A percentile compares a stretch with the other conserved stretches of the same genome.
These are phyloP conservation scores for Scaptomyza flava DNA, from an alignment of 2,888 invertebrate species.

Conservation along the genomic window DNA sequence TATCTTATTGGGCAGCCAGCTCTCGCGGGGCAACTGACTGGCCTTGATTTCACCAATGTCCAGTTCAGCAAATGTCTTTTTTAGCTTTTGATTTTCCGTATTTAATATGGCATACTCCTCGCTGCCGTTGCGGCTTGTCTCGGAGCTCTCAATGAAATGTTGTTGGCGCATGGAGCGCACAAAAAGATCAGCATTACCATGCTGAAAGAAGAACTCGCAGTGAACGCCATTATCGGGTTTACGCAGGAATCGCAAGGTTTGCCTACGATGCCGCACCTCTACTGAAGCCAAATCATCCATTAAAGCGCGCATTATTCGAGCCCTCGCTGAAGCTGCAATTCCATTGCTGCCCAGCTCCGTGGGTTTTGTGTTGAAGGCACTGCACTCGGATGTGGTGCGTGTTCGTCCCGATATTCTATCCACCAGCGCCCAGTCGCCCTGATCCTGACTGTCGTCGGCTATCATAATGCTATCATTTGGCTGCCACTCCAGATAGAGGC, in stretches of 20 bases:
- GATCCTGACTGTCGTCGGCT: slow-evolving; percentile 90
- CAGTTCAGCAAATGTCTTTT: slow-evolving; percentile 94
- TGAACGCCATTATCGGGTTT: slow-evolving; percentile 86
- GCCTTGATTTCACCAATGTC: slow-evolving; percentile 87
- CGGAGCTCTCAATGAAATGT: slow-evolving; percentile 81
- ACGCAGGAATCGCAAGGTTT: slow-evolving; percentile 88
- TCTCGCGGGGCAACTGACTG: slow-evolving; percentile 72
- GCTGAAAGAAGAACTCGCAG: slow-evolving; percentile 93
- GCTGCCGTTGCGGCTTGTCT: slow-evolving; percentile 85
- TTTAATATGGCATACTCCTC: slow-evolving; percentile 90
- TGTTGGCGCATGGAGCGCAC: slow-evolving; percentile 80
- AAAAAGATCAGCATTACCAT: slow-evolving; percentile 91
- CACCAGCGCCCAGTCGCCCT: slow-evolving; percentile 92
- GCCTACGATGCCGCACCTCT: slow-evolving; percentile 86
- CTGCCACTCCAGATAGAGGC: slow-evolving; percentile 92
- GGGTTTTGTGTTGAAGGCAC: slow-evolving; percentile 83
- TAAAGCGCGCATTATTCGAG: slow-evolving; percentile 86
- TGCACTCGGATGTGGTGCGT: slow-evolving; percentile 83
- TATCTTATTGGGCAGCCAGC: slow-evolving; percentile 83
- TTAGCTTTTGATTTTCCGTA: slow-evolving; percentile 89
- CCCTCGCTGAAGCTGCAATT: slow-evolving; percentile 63
- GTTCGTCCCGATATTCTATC: slow-evolving; percentile 86
- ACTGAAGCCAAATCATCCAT: slow-evolving; percentile 89
- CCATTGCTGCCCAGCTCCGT: slow-evolving; percentile 53
- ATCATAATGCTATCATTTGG: slow-evolving; percentile 90